Conservation (phyloP, 2,888 invertebrate genomes). For the Andrena dorsata region DNA sequence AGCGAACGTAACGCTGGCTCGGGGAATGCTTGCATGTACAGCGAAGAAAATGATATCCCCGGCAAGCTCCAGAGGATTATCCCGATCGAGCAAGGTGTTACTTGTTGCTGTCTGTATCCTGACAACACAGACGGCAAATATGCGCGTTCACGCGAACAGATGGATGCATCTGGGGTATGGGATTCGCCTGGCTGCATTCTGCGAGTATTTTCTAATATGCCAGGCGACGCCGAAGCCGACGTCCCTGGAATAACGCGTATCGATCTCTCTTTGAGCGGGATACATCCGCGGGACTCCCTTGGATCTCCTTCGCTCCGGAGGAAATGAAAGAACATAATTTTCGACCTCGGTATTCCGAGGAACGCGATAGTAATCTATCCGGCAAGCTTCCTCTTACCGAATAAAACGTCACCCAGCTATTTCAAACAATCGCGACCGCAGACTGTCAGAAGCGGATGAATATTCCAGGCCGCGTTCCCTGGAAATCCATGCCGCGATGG, state of each 20-base stretch:
- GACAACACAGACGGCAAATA: constrained; percentile 14
- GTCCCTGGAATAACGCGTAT: not conserved
- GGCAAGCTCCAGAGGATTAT: constrained; percentile 20
- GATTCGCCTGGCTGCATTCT: not conserved
- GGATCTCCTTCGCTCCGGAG: not conserved
- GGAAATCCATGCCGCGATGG: not conserved
- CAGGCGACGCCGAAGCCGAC: not conserved
- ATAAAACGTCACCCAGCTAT: too few relatives aligned
- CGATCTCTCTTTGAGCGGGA: not conserved
- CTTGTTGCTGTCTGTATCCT: constrained; percentile 36
- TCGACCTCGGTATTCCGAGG: not conserved
- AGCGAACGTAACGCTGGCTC: not conserved
- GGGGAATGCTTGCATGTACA: not conserved
- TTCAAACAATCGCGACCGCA: too few relatives aligned
- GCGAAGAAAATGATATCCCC: constrained; percentile 29
- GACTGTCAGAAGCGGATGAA: too few relatives aligned
- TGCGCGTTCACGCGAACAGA: not conserved
- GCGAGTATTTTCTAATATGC: not conserved
- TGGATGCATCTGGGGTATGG: not conserved
- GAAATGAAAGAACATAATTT: too few relatives aligned
- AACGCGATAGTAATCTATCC: not conserved
- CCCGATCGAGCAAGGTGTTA: constrained; percentile 29
- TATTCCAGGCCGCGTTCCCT: too few relatives aligned
- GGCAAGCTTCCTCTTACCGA: not conserved
- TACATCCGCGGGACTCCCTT: not conserved